A percentile compares a stretch with the other conserved stretches of the same genome.
phyloP scores from a whole-genome alignment of 2,113 vertebrate genomes.

The Corynorhinus townsendii region DNA sequence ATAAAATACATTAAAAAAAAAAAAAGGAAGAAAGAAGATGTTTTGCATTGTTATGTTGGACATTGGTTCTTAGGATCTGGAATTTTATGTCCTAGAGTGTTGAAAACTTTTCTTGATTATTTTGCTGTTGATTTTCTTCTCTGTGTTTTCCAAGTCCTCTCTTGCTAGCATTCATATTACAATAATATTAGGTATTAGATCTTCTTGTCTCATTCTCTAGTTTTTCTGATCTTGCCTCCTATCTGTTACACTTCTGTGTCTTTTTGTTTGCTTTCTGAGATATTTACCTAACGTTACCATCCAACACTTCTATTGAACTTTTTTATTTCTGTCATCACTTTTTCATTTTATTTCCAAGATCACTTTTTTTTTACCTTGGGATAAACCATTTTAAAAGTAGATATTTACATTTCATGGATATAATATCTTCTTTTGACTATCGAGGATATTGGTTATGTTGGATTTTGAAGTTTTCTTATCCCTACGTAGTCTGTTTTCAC shows the following conservation, averaged over 20 bases:
- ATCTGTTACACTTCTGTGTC: background rate
- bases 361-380: background rate
- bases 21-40: no score
- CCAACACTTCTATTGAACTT: background rate
- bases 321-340: background rate
- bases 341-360: background rate
- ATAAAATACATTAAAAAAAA: no score
- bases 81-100: background rate
- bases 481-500: background rate
- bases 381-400: background rate
- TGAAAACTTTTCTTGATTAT: background rate
- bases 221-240: background rate
- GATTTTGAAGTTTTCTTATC: conserved; percentile 22
- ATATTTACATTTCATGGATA: background rate
- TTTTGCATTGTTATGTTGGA: background rate
- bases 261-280: background rate
- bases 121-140: conserved; percentile 1
- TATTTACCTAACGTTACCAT: background rate
- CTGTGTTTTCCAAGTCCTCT: background rate
- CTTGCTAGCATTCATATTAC: background rate
- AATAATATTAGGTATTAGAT: background rate
- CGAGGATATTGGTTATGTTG: background rate
- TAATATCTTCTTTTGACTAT: background rate
- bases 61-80: background rate
- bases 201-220: background rate